Base-by-base conservation (phyloP, 2,888 invertebrate genomes). In the Drosophila sordidula region DNA sequence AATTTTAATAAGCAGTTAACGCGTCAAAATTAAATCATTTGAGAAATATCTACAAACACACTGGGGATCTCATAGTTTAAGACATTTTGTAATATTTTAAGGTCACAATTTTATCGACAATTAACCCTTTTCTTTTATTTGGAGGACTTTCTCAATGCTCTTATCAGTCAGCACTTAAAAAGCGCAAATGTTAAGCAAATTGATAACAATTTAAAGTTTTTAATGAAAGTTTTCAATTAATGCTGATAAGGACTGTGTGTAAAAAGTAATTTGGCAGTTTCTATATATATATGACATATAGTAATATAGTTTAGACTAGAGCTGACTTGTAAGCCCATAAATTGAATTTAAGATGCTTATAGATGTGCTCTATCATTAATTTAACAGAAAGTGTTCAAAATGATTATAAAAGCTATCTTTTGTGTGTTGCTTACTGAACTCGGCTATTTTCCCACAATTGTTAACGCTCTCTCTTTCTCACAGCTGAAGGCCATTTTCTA, bases 311-410 rank as follows among this genome's bases (percentile, higher is more conserved):
- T 29, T 6, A 29, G 26, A 29, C 26, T 6, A 29, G 26, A 29
- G 6, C 4, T 4, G 4, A 26, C 26, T 26, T 26, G 26, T 26
- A 26, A 26, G 26, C 6, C 26, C 1, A 26, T 26, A 32, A 32
- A 34, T 34, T 34, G 4, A 34, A 34, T 34, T 34, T 34, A 34
- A 34, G 34, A 11, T 18, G 16, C 12, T 32, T 52, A 18, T 11
- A 9, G 29, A 41, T 32, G 9, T 41, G 12, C 26, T 51, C 36
- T 16, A 36, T 16, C 38, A 11, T 51, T 3, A 25, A 39, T 51
- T 39, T 39, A 51, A 51, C 38, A 41, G 62, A 56, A 72, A 67
- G 56, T 73, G 42, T 56, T 39, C 29, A 47, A 70, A 70, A 49
- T 66, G 46, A 42, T 62, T 54, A 54, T 9, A 45, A 41, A 44